These are phyloP conservation scores for Pyrocoelia pectoralis DNA, from an alignment of 2,888 invertebrate genomes.

Conservation along the genomic window DNA sequence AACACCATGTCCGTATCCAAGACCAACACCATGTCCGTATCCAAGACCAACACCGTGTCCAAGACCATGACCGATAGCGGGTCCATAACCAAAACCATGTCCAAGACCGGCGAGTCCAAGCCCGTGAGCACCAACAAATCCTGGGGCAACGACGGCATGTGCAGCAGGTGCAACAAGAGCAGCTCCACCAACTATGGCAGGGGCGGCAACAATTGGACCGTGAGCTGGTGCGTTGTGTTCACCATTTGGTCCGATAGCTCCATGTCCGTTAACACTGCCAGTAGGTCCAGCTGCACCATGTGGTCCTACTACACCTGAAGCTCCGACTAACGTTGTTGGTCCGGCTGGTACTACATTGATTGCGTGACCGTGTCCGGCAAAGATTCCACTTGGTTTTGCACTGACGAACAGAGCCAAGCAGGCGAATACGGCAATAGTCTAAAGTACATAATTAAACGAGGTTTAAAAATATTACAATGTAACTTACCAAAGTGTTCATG, in stretches of 20 bases:
- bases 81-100: slow-evolving; percentile 23
- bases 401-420: slow-evolving; percentile 40
- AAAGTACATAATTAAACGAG: slow-evolving; percentile 1
- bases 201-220: slow-evolving; percentile 20
- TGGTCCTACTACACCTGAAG: slow-evolving; percentile 39
- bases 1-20: neutral
- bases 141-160: slow-evolving; percentile 23
- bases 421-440: slow-evolving; percentile 41
- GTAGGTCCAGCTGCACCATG: slow-evolving; percentile 33
- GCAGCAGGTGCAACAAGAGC: slow-evolving; percentile 11
- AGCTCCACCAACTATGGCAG: slow-evolving; percentile 26
- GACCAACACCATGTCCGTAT: slow-evolving; percentile 10
- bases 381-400: slow-evolving; percentile 35
- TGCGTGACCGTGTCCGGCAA: slow-evolving; percentile 16
- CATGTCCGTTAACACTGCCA: slow-evolving; percentile 40
- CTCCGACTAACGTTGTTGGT: slow-evolving; percentile 23
- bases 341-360: slow-evolving; percentile 12
- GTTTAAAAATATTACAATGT: neutral
- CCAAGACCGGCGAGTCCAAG: slow-evolving; percentile 27
- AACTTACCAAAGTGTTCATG: slow-evolving; percentile 44
- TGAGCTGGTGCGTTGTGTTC: slow-evolving; percentile 15
- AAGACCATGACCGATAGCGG: slow-evolving; percentile 36
- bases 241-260: slow-evolving; percentile 34
- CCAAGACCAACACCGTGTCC: slow-evolving; percentile 14
- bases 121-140: slow-evolving; percentile 34